Base-by-base conservation (phyloP, 2,113 vertebrate genomes). In the Perccottus glenii region DNA sequence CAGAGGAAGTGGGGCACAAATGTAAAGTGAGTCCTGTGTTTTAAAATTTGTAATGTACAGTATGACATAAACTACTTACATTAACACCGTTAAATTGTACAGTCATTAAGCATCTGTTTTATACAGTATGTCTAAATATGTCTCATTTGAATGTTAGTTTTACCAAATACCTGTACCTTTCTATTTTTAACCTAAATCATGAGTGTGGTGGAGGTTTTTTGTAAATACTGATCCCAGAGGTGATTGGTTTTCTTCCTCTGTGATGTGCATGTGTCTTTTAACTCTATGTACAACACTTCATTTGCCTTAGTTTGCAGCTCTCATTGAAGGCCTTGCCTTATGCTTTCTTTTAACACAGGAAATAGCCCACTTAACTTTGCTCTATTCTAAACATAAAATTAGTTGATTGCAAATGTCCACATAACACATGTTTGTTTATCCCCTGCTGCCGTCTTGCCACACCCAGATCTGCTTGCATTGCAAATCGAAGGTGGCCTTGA, bases 231-330 rank as follows among this genome's bases (percentile, higher is more conserved):
- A 51, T 19, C 62, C 27, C 48, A 45, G 32, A 52, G 48, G 14
- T 35, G 9, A 15, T 62, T 8, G 5, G 58, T 68, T 64, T 52
- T 35, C 19, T 27, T 60, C 48, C 33, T 56, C 36, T 70, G 40
- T 73, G 46, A 42, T 52, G 58, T 63, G 33, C 75, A 77, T 70
- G 58, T 71, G 42, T 85, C 63, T 60, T 35, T 27, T 2, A 46
- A 59, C 46, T 67, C n/a, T 77, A 16, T 66, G 65, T 68, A 12
- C 70, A 55, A 59, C 62, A 60, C 86, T 84, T 47, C 65, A 63
- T 85, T 77, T 84, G 85, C 85, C 86, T 87, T 87, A 82, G 64
- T 80, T 59, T 53, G n/a, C 43, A 72, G 68, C 49, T 86, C 62
- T 74, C 60, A 80, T 82, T 56, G 16, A 83, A 89, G 80, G 85